Conservation (phyloP, 2,797 vertebrate species). For the Trachops cirrhosus region DNA sequence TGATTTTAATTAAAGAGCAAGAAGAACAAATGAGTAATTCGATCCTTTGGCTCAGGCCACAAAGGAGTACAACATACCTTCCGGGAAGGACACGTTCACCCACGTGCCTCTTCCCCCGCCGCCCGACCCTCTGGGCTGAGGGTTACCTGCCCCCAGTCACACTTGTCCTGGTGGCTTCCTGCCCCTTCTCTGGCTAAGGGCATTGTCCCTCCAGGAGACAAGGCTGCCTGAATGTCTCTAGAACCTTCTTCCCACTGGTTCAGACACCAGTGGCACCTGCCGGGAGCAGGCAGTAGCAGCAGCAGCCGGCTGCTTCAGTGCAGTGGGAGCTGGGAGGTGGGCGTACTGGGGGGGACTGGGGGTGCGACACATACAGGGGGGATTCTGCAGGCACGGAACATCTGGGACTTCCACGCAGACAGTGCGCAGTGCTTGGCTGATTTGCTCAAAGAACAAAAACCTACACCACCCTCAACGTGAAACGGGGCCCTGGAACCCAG, state of each 20-base stretch:
- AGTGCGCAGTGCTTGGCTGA: rapidly evolving
- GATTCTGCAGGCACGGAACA: neutral
- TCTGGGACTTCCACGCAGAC: neutral
- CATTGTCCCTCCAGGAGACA: neutral
- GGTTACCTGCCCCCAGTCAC: neutral
- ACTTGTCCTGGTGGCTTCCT: neutral
- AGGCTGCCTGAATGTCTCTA: neutral
- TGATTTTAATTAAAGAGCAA: neutral
- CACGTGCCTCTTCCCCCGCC: rapidly evolving
- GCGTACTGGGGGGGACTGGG: neutral
- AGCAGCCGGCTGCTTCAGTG: neutral
- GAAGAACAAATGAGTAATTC: neutral
- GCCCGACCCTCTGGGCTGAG: neutral
- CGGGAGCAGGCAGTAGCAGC: neutral
- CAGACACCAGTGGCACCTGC: neutral
- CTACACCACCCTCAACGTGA: neutral
- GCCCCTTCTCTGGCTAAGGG: neutral
- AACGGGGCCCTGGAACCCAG: neutral
- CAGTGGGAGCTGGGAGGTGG: neutral
- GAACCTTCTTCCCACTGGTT: neutral
- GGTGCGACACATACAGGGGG: neutral
- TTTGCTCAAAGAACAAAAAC: neutral
- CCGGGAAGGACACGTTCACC: neutral
- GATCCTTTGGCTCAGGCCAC: neutral
- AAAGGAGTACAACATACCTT: neutral